These are phyloP conservation scores for Malacoraja senta DNA, from an alignment of 2,797 vertebrate species.

Conservation along the genomic window DNA sequence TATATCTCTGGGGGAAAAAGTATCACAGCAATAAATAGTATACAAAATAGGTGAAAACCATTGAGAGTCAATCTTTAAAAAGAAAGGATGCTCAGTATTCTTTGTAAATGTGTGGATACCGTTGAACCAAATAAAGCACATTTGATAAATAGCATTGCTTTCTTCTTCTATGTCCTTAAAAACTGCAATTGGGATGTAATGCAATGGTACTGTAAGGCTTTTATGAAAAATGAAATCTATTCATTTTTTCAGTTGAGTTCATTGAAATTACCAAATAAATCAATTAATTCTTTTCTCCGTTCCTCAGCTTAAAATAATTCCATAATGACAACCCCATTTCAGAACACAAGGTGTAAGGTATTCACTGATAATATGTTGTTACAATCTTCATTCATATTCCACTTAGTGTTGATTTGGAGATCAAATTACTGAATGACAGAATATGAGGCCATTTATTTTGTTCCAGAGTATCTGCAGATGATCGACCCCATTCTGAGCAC, in stretches of 20 bases:
- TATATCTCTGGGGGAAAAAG: not conserved
- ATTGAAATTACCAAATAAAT: not conserved
- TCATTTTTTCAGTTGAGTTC: not conserved
- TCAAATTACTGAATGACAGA: not conserved
- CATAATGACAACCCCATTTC: not conserved
- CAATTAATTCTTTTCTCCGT: not conserved
- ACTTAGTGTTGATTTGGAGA: not conserved
- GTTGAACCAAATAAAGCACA: not conserved
- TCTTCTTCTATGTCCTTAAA: not conserved
- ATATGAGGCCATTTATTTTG: not conserved
- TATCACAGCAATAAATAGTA: too few species aligned
- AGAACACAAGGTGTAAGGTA: not conserved
- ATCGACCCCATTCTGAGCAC: not conserved
- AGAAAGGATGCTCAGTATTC: not conserved
- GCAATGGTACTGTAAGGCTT: not conserved
- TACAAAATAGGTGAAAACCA: not conserved
- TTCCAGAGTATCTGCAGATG: not conserved
- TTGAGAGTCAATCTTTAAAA: not conserved
- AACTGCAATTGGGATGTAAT: not conserved
- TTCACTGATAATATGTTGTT: not conserved
- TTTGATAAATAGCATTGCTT: not conserved
- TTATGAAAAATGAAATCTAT: not conserved
- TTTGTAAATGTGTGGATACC: not conserved
- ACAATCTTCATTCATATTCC: not conserved
- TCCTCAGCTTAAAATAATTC: not conserved